Percentiles rank a stretch among this genome's conserved stretches.
phyloP scores from a whole-genome alignment of 2,113 vertebrate species.

The Platichthys flesus region DNA sequence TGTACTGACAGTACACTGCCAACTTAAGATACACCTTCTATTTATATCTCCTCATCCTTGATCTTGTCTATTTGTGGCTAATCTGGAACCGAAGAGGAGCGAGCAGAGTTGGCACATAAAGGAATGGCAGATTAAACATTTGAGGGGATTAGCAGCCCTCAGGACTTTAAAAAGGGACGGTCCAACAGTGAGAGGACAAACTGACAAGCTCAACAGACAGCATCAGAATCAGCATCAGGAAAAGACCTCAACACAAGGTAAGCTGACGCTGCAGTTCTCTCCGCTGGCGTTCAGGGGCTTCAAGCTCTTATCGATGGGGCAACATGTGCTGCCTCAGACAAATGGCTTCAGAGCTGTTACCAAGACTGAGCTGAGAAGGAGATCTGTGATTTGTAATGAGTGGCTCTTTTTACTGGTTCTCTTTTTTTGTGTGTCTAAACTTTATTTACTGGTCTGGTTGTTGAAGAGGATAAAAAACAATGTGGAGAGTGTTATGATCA shows the following conservation, averaged over 20 bases:
- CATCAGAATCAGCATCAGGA: conserved; percentile 29
- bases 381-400: too few relatives aligned
- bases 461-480: not conserved
- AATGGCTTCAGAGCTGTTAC: too few relatives aligned
- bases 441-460: not conserved
- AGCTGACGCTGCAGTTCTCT: conserved; percentile 25
- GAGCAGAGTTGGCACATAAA: conserved; percentile 22
- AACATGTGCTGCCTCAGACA: too few relatives aligned
- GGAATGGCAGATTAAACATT: conserved; percentile 16
- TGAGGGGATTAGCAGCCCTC: conserved; percentile 56
- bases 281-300: not conserved
- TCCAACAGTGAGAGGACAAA: conserved; percentile 8
- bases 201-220: conserved; percentile 14
- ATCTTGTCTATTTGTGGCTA: conserved; percentile 50
- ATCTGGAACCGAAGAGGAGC: conserved; percentile 39
- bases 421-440: not conserved
- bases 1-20: not conserved
- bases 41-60: conserved; percentile 20
- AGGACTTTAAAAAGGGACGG: conserved; percentile 53
- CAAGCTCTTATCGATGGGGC: too few relatives aligned
- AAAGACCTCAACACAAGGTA: conserved; percentile 42
- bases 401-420: too few relatives aligned
- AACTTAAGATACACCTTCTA: conserved; percentile 19
- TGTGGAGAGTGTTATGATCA: not conserved
- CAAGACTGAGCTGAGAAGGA: too few relatives aligned